Conservation (phyloP, 2,113 vertebrate genomes). For the Saguinus midas region DNA sequence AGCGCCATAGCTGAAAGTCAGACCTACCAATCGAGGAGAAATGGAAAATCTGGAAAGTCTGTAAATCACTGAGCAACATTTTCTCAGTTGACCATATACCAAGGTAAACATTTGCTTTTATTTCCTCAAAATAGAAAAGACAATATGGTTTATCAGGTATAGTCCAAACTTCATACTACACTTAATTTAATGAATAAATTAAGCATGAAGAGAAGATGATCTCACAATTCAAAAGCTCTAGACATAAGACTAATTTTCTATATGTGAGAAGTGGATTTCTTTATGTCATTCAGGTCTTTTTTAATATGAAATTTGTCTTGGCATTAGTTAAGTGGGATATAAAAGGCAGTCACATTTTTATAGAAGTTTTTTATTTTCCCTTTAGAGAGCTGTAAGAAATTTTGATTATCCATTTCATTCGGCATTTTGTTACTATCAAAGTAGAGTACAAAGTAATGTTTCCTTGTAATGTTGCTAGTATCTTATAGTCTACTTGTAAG, state of each 20-base stretch:
- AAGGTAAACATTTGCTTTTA: background rate
- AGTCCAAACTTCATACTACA: background rate
- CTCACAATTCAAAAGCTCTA: background rate
- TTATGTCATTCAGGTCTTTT: background rate
- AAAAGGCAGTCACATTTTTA: background rate
- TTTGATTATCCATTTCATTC: background rate
- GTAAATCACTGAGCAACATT: background rate
- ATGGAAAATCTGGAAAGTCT: background rate
- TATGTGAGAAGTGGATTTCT: background rate
- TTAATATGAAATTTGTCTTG: background rate
- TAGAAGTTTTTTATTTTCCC: background rate
- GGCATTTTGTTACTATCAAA: background rate
- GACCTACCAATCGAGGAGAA: background rate
- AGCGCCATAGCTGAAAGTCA: too few species aligned
- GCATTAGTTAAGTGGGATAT: background rate
- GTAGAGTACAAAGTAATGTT: background rate
- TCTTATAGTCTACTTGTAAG: background rate
- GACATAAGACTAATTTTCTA: background rate
- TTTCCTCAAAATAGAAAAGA: background rate
- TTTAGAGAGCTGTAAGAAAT: background rate
- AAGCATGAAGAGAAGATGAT: background rate
- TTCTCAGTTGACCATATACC: background rate
- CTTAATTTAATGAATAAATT: background rate
- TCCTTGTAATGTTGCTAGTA: background rate
- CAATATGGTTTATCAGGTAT: background rate